Conservation (phyloP, 2,888 invertebrate genomes). For the Nezara viridula region DNA sequence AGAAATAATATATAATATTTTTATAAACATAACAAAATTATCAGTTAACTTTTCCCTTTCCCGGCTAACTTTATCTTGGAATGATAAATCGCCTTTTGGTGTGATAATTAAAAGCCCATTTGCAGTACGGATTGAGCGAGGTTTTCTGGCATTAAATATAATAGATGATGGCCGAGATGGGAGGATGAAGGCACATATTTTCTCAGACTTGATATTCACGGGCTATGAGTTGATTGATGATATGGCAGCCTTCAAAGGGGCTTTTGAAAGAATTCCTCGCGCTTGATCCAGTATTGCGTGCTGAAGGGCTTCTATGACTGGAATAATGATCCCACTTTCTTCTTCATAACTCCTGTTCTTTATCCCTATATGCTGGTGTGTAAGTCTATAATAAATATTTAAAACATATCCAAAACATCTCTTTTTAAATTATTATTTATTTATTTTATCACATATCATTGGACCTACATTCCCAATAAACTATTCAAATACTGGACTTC, state of each 20-base stretch:
- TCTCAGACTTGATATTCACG: neutral
- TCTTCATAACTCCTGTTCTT: neutral
- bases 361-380: neutral
- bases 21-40: no score
- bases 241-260: neutral
- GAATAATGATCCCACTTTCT: neutral
- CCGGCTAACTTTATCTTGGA: neutral
- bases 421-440: no score
- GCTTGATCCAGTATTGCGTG: neutral
- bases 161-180: neutral
- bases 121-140: neutral
- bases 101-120: slow-evolving; percentile 1
- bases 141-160: neutral
- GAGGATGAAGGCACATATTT: neutral
- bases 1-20: no score
- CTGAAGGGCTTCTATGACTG: neutral
- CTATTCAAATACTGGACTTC: no score
- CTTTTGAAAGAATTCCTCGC: neutral
- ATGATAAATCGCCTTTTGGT: neutral
- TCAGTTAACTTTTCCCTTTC: neutral
- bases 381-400: neutral
- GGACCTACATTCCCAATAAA: no score
- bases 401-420: no score
- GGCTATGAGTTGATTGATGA: neutral
- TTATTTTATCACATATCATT: no score